Base-by-base conservation (phyloP, 2,888 invertebrate species). In the Strigamia crassipes region DNA sequence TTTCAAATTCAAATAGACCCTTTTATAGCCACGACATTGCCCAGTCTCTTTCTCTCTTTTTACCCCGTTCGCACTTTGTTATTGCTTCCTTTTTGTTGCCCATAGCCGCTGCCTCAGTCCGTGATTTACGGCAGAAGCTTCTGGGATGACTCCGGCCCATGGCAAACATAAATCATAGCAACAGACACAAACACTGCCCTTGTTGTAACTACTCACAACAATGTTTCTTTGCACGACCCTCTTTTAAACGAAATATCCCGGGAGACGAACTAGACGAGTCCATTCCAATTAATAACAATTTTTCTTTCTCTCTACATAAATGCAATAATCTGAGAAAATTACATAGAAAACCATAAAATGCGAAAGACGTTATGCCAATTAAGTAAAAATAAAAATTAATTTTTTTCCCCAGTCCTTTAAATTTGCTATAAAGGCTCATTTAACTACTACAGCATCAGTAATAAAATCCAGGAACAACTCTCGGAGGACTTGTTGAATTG, bases 151-250 rank as follows among this genome's bases (percentile, higher is more conserved):
- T 79, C 79, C 21, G 21, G 42, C 42, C 79, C 41, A 79, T 79
- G 42, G 79, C 79, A 79, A 42, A 23, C 79, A 79, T 79, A 79
- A 79, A 79, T 79, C 79, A 79, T 38, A 38, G 31, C 78, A 77
- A 77, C 34, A 31, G 34, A 77, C 34, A 31, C 34, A 27, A 77
- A 34, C 78, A 77, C 78, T 38, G 78, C 56, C 56, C 56, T 56
- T 56, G 56, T 56, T 56, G 56, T 56, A 56, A 56, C 56, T 56
- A 56, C 56, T 56, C 56, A 56, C 56, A 56, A 56, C 56, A 56
- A 56, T 56, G 56, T 56, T 56, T 56, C 56, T 18, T 21, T 18
- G 56, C 56, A 56, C 56, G 1, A 56, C 18, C 56, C 56, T 18
- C 21, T 9, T 56, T 56, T 56, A 18, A 56, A 18, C 56, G 56